Conservation (phyloP, 2,888 invertebrate genomes). For the Malthinus flaveolus region DNA sequence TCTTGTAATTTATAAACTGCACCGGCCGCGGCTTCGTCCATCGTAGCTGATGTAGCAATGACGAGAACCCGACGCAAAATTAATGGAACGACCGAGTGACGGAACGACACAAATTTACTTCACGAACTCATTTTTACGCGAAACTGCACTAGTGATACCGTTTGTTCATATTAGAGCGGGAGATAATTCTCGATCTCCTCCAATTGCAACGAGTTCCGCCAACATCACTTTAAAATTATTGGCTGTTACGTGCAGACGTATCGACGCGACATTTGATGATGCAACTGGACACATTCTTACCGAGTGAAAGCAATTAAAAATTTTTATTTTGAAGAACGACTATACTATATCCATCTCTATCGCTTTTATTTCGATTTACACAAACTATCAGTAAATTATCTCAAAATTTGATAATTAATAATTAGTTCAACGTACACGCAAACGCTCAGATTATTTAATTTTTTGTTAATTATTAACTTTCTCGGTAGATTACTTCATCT, state of each 20-base stretch:
- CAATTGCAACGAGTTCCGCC: slow-evolving; percentile 8
- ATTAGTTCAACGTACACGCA: no score
- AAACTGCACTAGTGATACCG: slow-evolving; percentile 14
- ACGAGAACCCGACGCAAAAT: slow-evolving; percentile 5
- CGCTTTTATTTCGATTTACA: neutral
- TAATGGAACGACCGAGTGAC: slow-evolving; percentile 1
- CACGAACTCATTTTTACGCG: slow-evolving; percentile 9
- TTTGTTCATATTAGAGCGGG: slow-evolving; percentile 18
- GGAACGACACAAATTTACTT: slow-evolving; percentile 5
- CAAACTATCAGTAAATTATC: neutral
- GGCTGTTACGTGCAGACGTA: slow-evolving; percentile 8
- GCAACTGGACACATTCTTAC: slow-evolving; percentile 12
- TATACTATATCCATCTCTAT: neutral
- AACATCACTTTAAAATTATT: slow-evolving; percentile 7
- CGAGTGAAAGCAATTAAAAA: neutral
- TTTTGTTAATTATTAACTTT: no score
- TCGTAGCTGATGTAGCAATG: slow-evolving; percentile 21
- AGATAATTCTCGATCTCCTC: slow-evolving; percentile 9
- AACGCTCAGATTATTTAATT: no score
- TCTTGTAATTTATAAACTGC: slow-evolving; percentile 39
- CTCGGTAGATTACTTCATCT: no score
- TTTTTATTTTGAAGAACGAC: no score
- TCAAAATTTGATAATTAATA: no score
- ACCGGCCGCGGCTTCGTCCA: slow-evolving; percentile 22
- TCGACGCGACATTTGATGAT: slow-evolving; percentile 16